Evolutionary conservation across 2,797 vertebrate species (phyloP), one percentile per base, ranked within the genome.

Genomic region (Tenualosa ilisha): DNA sequence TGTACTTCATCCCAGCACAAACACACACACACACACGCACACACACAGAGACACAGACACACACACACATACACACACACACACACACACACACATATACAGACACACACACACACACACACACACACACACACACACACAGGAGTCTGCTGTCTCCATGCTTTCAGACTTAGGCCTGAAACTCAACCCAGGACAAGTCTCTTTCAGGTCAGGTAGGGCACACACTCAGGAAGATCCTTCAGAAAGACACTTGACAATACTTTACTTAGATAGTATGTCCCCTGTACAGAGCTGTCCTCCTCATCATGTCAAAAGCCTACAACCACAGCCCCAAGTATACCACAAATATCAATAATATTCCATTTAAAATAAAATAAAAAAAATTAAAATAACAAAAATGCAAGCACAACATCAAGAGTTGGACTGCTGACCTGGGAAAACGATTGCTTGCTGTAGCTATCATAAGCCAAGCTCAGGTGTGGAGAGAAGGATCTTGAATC

Each of bases 1-100:
- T n/a, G 7, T 22, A 61, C 59, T 22, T 24, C 59, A n/a, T n/a
- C 20, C 59, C 20, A 22, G 12, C 61, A 65, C 24, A 65, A 24
- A 65, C 61, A 26, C 61, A 63, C 24, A 26, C 24, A 31, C 31
- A 31, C 31, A 31, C 31, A 31, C 31, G 1, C 31, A 31, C 0
- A 7, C 59, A 61, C 59, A 61, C 15, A n/a, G n/a, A n/a, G n/a
- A n/a, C n/a, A n/a, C n/a, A n/a, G n/a, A 88, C 88, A 86, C 88
- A 72, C 68, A 65, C 85, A 82, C 51, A 88, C 63, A 86, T 17
- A 31, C 31, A 31, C 31, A 31, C 31, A 31, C 31, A 31, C 31
- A 31, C 0, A 7, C 59, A 61, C 59, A 61, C 15, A 88, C 88
- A 86, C 88, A 72, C 68, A 65, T 22, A n/a, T 15, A 65, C 24